Base-by-base conservation (phyloP, 2,888 invertebrate species). In the Enchytraeus crypticus region DNA sequence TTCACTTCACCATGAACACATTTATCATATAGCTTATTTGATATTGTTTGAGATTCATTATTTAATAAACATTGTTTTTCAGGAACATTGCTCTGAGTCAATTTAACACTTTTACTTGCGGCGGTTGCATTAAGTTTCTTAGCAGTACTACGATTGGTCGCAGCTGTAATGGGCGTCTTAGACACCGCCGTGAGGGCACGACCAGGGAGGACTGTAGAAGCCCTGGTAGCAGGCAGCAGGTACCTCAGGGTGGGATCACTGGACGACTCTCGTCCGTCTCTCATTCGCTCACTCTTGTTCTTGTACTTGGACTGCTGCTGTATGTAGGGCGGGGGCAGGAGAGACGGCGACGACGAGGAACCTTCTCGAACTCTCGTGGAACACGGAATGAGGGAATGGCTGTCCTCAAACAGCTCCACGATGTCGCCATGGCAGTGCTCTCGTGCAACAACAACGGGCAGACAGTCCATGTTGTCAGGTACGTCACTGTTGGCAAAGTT, bases 391-490 rank as follows among this genome's bases (percentile, higher is more conserved):
- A 38, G 18, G 3, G 47, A 51, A 51, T 64, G 53, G 30, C 64
- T 62, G 71, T 95, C 92, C n/a, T n/a, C n/a, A 59, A 97, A 81
- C 63, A 96, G 80, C 65, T 89, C 83, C 8, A 95, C 92, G 71
- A 96, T 95, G 74, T 95, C 95, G 66, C 90, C 88, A 76, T 96
- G 95, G 74, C 90, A 84, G 53, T 93, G 82, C 79, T 95, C 92
- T 68, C 88, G 87, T 0, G 96, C 96, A 54, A 96, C 90, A 76
- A 96, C 93, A 0, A 92, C 81, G 0, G 96, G 96, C 71, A 93
- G 81, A 54, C 92, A 84, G 81, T 96, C 97, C 96, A 96, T 93
- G 78, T 96, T 93, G 82, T 97, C 96, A 0, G 95, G 91, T 70
- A 96, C 93, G 81, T 97, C 97, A 43, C 93, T 83, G 81, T 95